A percentile compares a stretch with the other conserved stretches of the same genome.
phyloP scores from a whole-genome alignment of 2,797 vertebrate species.

The Mycteria americana region DNA sequence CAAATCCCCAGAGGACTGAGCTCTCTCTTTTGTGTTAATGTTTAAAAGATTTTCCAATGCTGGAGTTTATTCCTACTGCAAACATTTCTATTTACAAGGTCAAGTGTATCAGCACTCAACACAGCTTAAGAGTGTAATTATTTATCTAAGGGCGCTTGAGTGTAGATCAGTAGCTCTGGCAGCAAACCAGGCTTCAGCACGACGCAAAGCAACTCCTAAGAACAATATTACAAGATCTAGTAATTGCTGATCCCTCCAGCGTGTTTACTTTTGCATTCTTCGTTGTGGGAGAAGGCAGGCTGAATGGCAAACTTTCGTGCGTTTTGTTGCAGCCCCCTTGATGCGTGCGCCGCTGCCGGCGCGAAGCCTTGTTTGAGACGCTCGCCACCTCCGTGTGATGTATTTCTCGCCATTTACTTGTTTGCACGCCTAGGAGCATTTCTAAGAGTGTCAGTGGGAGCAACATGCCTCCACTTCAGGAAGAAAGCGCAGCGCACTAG shows the following conservation, averaged over 20 bases:
- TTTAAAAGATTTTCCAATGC: slow-evolving; percentile 88
- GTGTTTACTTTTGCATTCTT: slow-evolving; percentile 71
- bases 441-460: neutral
- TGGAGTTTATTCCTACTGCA: slow-evolving; percentile 84
- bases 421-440: neutral
- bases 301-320: neutral
- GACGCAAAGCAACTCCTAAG: slow-evolving; percentile 72
- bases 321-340: neutral
- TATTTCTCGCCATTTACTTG: neutral
- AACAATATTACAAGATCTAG: slow-evolving; percentile 74
- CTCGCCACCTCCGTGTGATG: neutral
- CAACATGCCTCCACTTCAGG: neutral
- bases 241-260: slow-evolving; percentile 71
- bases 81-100: slow-evolving; percentile 89
- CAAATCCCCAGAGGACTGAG: slow-evolving; percentile 79
- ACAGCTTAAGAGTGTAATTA: slow-evolving; percentile 84
- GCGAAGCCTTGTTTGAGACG: neutral
- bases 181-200: slow-evolving; percentile 75
- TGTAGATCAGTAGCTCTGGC: slow-evolving; percentile 84
- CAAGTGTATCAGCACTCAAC: slow-evolving; percentile 85
- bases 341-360: neutral
- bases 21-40: slow-evolving; percentile 86
- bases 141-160: slow-evolving; percentile 85
- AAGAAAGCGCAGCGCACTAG: neutral
- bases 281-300: slow-evolving; percentile 3